A percentile compares a stretch with the other conserved stretches of the same genome.
Evolutionary conservation across 2,113 vertebrate genomes (phyloP).

Genomic region (Rhinichthys klamathensis): DNA sequence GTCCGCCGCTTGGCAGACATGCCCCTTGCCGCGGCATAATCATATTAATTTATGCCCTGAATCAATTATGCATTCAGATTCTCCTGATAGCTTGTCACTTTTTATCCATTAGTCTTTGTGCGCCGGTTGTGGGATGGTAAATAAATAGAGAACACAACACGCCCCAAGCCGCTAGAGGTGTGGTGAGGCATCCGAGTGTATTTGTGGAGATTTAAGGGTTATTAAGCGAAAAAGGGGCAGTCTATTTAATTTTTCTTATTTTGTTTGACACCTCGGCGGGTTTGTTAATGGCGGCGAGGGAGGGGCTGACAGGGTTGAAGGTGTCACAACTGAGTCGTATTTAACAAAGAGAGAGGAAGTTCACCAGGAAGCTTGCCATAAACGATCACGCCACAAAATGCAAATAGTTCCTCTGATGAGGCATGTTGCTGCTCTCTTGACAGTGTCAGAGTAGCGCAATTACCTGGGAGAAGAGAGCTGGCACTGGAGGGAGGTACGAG

Average conservation of each 20-base stretch:
- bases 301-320: conserved; percentile 67
- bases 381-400: conserved; percentile 43
- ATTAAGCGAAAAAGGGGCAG: conserved; percentile 82
- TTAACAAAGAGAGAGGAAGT: conserved; percentile 65
- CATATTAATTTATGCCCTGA: conserved; percentile 90
- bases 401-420: conserved; percentile 45
- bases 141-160: conserved; percentile 70
- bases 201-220: conserved; percentile 84
- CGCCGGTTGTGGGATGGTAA: conserved; percentile 52
- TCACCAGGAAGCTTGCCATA: conserved; percentile 57
- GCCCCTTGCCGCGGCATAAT: conserved; percentile 84
- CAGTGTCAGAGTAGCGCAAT: conserved; percentile 33
- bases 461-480: conserved; percentile 40
- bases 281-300: conserved; percentile 74
- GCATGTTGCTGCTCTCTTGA: conserved; percentile 22
- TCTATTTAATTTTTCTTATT: conserved; percentile 82
- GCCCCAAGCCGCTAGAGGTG: conserved; percentile 80
- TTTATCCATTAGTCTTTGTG: conserved; percentile 85
- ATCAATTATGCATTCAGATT: conserved; percentile 95
- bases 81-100: conserved; percentile 89
- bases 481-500: conserved; percentile 16
- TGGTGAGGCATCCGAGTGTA: conserved; percentile 81
- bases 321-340: conserved; percentile 78
- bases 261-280: conserved; percentile 77
- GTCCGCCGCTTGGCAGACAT: conserved; percentile 83